Conservation (phyloP, 2,113 vertebrate genomes). For the Bathybates hornii region DNA sequence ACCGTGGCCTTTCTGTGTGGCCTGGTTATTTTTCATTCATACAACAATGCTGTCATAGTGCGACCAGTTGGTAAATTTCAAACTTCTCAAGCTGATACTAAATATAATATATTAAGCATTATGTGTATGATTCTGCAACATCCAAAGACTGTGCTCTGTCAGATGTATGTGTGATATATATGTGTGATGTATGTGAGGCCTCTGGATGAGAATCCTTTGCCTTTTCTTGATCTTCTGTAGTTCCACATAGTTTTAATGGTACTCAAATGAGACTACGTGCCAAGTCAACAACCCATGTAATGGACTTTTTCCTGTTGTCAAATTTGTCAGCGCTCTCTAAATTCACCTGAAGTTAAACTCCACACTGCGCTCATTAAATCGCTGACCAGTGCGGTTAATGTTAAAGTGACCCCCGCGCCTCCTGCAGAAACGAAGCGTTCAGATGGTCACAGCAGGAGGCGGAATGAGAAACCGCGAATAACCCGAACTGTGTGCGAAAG, state of each 20-base stretch:
- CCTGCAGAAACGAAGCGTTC: not conserved
- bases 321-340: rapidly evolving
- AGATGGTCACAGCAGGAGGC: not conserved
- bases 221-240: not conserved
- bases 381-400: not conserved
- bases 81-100: not conserved
- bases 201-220: not conserved
- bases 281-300: not conserved
- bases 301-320: not conserved
- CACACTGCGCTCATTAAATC: not conserved
- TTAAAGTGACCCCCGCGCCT: rapidly evolving
- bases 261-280: rapidly evolving
- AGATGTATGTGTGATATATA: not conserved
- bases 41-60: not conserved
- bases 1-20: not conserved
- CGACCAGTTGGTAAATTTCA: not conserved
- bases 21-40: not conserved
- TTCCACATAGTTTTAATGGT: rapidly evolving
- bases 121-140: not conserved
- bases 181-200: not conserved
- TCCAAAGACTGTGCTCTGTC: not conserved
- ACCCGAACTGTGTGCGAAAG: not conserved
- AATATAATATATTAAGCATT: not conserved
- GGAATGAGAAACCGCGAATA: not conserved
- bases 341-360: not conserved